Evolutionary conservation across 2,888 invertebrate species (phyloP), one percentile per base, ranked within the genome.

Genomic region (Drosophila mulleri): DNA sequence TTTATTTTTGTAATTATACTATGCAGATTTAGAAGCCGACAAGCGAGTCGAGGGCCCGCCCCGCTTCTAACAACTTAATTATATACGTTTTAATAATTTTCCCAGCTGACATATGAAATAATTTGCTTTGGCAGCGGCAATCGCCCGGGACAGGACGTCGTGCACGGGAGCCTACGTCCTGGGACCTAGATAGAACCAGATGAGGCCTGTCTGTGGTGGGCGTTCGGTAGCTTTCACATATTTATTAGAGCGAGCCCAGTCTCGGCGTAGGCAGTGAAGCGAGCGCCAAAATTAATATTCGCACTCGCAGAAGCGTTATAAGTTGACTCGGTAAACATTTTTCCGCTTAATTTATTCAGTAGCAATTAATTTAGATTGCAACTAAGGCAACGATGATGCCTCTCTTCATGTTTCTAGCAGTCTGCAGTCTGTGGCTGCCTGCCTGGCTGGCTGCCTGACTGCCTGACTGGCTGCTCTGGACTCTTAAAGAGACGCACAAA

Each of bases 341-440:
- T 85, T 85, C 87, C 87, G 89, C 84, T 81, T 85, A 85, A 85
- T 85, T 85, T 88, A 85, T 85, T 85, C 89, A 83, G 82, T 76
- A 85, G 84, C 84, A 85, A 85, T 85, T 85, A 88, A 85, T 85
- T 85, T 88, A 86, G 87, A 89, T 85, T 81, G 89, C 87, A 85
- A 86, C 87, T 79, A 73, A 81, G 89, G 87, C 89, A 87, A 79
- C 70, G 61, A 45, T 20, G 57, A 59, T 18, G 20, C 48, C n/a
- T 23, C 41, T n/a, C 35, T 37, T 42, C 32, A 16, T n/a, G n/a
- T 52, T 26, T n/a, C 12, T 16, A 47, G 35, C 18, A 7, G 35
- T n/a, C 54, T 50, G 42, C 29, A 29, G 29, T 0, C 29, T 11
- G 39, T 20, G 29, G 12, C 20, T 18, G 58, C 12, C 50, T 26